A percentile compares a stretch with the other conserved stretches of the same genome.
These are phyloP conservation scores for Alectoris magna DNA, from an alignment of 2,797 vertebrate genomes.

Conservation along the genomic window DNA sequence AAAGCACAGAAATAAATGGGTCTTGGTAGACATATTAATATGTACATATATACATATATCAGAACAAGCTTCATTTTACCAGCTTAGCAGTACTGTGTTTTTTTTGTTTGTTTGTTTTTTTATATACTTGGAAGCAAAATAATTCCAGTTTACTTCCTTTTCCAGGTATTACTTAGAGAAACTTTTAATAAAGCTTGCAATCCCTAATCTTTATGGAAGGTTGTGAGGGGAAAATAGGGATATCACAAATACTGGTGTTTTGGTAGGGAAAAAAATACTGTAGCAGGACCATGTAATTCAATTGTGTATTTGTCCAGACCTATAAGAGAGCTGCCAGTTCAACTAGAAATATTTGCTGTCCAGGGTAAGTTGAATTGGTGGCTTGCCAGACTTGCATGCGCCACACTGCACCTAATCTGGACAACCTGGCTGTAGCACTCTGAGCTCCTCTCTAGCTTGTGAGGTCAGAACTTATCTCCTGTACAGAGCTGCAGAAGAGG, in stretches of 20 bases:
- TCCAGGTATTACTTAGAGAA: neutral
- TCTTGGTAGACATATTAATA: neutral
- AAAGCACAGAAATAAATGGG: neutral
- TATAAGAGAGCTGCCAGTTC: neutral
- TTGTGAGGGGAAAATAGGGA: fast-evolving
- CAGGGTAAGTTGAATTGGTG: neutral
- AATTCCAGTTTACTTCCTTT: neutral
- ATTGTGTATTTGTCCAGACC: neutral
- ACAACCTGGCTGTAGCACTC: neutral
- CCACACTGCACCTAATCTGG: neutral
- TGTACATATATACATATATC: no score
- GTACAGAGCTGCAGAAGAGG: neutral
- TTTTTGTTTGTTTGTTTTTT: neutral
- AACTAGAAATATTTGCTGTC: neutral
- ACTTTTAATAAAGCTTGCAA: neutral
- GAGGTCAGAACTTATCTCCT: neutral
- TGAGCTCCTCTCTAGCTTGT: neutral
- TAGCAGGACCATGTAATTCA: neutral
- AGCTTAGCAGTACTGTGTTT: neutral
- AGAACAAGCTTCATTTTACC: neutral
- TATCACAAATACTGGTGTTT: neutral
- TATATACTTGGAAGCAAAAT: neutral
- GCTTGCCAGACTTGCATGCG: neutral
- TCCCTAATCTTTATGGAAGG: neutral
- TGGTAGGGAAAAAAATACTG: neutral